Conservation (phyloP, 2,888 invertebrate species). For the Hipparchia semele region DNA sequence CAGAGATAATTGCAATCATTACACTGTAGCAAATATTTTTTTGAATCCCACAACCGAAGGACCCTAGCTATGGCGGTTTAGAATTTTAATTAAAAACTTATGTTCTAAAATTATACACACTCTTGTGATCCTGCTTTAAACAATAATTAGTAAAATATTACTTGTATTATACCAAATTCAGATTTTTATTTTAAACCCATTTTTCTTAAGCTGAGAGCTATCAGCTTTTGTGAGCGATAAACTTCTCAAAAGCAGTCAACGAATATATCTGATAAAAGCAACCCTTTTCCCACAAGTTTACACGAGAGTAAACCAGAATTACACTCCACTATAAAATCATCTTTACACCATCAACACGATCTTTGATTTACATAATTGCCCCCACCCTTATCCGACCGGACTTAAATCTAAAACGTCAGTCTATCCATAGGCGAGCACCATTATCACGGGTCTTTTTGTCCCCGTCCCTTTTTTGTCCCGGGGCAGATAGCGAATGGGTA, state of each 20-base stretch:
- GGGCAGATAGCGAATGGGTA: constrained; percentile 73
- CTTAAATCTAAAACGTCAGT: constrained; percentile 49
- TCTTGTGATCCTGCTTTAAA: too few species aligned
- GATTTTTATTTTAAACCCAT: background rate
- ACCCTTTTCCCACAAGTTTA: background rate
- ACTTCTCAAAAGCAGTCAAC: background rate
- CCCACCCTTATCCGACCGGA: constrained; percentile 30
- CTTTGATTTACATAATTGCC: constrained; percentile 22
- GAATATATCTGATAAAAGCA: background rate
- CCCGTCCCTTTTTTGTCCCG: constrained; percentile 63
- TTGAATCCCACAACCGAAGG: too few species aligned
- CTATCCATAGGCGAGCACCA: constrained; percentile 50
- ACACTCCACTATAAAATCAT: constrained; percentile 14
- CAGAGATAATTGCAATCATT: too few species aligned
- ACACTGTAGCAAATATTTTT: too few species aligned
- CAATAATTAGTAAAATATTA: too few species aligned
- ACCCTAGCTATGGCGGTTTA: too few species aligned
- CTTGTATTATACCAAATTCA: too few species aligned
- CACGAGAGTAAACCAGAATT: constrained; percentile 2
- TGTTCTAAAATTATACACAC: too few species aligned
- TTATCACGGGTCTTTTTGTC: constrained; percentile 71
- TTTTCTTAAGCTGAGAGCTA: background rate
- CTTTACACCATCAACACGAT: constrained; percentile 22
- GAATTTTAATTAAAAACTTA: too few species aligned
- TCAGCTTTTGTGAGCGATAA: background rate